Evolutionary conservation across 2,113 vertebrate genomes (phyloP).

Genomic region (Limanda limanda): DNA sequence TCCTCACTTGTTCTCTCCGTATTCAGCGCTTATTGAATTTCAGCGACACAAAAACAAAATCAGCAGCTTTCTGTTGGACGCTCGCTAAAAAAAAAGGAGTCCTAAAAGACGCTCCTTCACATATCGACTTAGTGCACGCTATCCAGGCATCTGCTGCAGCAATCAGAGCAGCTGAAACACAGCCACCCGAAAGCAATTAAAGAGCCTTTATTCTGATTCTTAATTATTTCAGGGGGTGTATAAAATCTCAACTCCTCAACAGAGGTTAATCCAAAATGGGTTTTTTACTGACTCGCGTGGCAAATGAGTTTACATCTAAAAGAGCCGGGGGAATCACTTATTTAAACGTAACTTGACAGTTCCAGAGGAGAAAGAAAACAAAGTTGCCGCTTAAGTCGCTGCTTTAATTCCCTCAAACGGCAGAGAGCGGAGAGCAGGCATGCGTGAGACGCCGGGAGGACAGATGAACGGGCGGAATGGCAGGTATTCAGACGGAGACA

Average conservation of each 20-base stretch:
- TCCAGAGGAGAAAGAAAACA: neutral
- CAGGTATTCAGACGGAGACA: constrained; percentile 32
- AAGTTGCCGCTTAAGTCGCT: neutral
- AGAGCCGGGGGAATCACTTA: constrained; percentile 10
- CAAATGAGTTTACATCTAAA: constrained; percentile 40
- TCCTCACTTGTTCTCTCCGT: constrained; percentile 20
- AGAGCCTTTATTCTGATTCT: constrained; percentile 45
- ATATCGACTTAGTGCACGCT: neutral
- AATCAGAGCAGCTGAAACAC: constrained; percentile 18
- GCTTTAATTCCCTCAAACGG: constrained; percentile 27
- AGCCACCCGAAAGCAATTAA: constrained; percentile 55
- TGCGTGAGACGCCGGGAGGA: constrained; percentile 10
- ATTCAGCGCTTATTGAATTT: constrained; percentile 31
- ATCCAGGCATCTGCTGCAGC: neutral
- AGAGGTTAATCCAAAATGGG: constrained; percentile 49
- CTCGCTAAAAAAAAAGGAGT: neutral
- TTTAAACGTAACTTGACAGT: neutral
- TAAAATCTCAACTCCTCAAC: constrained; percentile 52
- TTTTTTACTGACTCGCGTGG: constrained; percentile 46
- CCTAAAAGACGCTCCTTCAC: neutral
- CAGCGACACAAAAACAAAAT: constrained; percentile 38
- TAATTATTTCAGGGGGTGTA: constrained; percentile 62
- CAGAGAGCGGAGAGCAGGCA: neutral
- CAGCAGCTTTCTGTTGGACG: constrained; percentile 32
- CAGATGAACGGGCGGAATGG: constrained; percentile 15